Evolutionary conservation across 1,140 invertebrate genomes (phyloP).

Genomic region (Temnothorax nylanderi): DNA sequence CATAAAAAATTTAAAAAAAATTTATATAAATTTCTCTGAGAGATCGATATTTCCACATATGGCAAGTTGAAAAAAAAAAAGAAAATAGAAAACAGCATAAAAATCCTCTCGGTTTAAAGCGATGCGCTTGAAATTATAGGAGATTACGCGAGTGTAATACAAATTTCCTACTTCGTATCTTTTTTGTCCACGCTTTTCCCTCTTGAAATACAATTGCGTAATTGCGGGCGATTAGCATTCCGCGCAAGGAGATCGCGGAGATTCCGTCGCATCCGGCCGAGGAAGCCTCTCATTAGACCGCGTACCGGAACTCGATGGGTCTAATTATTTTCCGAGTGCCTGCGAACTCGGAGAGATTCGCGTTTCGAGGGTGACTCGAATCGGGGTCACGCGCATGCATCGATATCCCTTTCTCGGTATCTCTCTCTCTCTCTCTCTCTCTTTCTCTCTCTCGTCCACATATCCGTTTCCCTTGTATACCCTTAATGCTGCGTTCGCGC

Average conservation of each 20-base stretch:
- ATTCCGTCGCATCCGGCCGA: constrained; percentile 40
- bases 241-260: constrained; percentile 29
- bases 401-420: constrained; percentile 47
- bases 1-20: neutral
- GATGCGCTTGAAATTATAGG: constrained; percentile 23
- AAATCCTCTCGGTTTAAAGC: constrained; percentile 26
- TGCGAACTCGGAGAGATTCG: constrained; percentile 36
- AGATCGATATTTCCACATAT: neutral
- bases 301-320: constrained; percentile 55
- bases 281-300: constrained; percentile 42
- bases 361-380: constrained; percentile 28
- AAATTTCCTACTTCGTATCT: constrained; percentile 6
- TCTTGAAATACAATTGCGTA: constrained; percentile 19
- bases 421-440: neutral
- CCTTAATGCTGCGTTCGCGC: constrained; percentile 14
- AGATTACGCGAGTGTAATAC: constrained; percentile 37
- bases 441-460: neutral
- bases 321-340: constrained; percentile 58
- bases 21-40: constrained; percentile 4
- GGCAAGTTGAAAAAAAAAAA: neutral
- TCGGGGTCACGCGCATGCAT: constrained; percentile 52
- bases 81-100: neutral
- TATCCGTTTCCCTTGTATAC: constrained; percentile 23
- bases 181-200: constrained; percentile 8
- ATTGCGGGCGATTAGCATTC: constrained; percentile 44